Percentiles rank a stretch among this genome's conserved stretches.
These are phyloP conservation scores for Notoglanidium macrostoma DNA, from an alignment of 2,797 vertebrate species.

Conservation along the genomic window DNA sequence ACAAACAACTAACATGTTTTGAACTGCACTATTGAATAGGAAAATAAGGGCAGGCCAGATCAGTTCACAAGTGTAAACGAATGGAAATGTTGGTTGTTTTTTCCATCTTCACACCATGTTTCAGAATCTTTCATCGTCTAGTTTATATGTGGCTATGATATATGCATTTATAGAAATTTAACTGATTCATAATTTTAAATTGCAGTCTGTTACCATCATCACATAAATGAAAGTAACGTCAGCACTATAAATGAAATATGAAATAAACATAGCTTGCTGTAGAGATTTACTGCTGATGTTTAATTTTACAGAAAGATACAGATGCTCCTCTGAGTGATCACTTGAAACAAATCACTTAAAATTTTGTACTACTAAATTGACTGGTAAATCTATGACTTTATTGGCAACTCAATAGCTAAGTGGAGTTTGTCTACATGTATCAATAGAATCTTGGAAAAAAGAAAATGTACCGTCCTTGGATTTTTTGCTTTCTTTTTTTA, in stretches of 20 bases:
- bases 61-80: neutral
- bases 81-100: neutral
- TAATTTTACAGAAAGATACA: neutral
- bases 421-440: neutral
- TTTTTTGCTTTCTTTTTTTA: neutral
- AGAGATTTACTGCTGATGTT: neutral
- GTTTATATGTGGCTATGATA: neutral
- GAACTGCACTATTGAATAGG: neutral
- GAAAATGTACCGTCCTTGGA: neutral
- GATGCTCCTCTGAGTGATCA: neutral
- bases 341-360: neutral
- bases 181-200: neutral
- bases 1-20: neutral
- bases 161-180: neutral
- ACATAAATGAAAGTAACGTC: neutral
- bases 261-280: neutral
- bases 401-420: neutral
- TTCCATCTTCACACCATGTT: conserved; percentile 1
- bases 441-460: neutral
- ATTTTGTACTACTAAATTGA: neutral
- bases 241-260: neutral
- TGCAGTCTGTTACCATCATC: neutral
- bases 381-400: neutral
- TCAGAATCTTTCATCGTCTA: conserved; percentile 9
- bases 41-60: conserved; percentile 8